Evolutionary conservation across 2,888 invertebrate genomes (phyloP).

Genomic region (Xestia c-nigrum): DNA sequence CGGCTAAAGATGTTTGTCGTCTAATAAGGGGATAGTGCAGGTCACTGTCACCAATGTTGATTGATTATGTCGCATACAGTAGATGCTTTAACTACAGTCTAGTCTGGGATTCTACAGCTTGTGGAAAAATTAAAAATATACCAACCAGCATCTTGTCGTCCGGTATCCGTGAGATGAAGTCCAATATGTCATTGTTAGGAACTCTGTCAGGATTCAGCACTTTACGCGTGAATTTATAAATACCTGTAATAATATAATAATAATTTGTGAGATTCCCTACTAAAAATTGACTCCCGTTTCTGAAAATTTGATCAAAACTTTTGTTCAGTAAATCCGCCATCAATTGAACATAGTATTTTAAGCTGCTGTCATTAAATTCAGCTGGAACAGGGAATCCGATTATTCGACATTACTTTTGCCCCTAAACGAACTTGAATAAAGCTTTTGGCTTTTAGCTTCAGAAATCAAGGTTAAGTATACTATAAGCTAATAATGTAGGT

Average conservation of each 20-base stretch:
- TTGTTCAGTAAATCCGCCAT: neutral
- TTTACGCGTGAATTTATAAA: slow-evolving; percentile 86
- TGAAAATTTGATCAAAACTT: neutral
- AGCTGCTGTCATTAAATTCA: neutral
- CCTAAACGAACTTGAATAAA: neutral
- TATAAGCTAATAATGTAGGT: neutral
- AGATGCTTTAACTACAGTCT: neutral
- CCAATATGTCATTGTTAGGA: slow-evolving; percentile 86
- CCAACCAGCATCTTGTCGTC: slow-evolving; percentile 85
- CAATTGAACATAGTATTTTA: neutral
- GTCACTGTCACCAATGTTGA: neutral
- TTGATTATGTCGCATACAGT: neutral
- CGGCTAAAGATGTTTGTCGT: neutral
- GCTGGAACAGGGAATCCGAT: neutral
- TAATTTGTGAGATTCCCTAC: neutral
- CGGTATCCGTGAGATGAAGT: slow-evolving; percentile 86
- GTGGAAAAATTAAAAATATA: neutral
- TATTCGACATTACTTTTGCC: neutral
- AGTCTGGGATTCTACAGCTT: neutral
- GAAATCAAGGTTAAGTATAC: no score
- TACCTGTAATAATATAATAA: slow-evolving; percentile 75
- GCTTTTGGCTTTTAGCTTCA: neutral
- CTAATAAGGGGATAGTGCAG: neutral
- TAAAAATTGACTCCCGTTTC: no score
- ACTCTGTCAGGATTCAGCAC: slow-evolving; percentile 82